Conservation (phyloP, 2,797 vertebrate genomes). For the Clarias laeviceps region DNA sequence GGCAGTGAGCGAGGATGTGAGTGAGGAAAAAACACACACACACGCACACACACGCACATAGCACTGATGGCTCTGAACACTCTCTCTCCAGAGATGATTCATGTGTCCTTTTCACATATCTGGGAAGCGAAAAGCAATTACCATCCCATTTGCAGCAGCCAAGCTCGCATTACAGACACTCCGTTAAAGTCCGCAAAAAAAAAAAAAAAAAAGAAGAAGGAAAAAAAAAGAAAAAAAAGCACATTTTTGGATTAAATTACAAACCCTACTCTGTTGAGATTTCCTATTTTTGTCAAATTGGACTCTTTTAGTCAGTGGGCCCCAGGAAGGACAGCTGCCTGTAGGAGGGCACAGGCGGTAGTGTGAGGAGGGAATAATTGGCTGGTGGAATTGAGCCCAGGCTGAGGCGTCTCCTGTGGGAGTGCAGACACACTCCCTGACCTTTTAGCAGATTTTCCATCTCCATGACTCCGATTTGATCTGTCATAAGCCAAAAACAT, state of each 20-base stretch:
- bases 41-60: slow-evolving; percentile 22
- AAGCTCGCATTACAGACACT: slow-evolving; percentile 58
- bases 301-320: slow-evolving; percentile 55
- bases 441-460: slow-evolving; percentile 54
- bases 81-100: slow-evolving; percentile 60
- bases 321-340: slow-evolving; percentile 60
- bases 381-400: slow-evolving; percentile 55
- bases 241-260: slow-evolving; percentile 63
- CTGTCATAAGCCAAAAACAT: slow-evolving; percentile 49
- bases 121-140: slow-evolving; percentile 57
- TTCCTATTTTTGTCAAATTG: slow-evolving; percentile 60
- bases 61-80: slow-evolving; percentile 58
- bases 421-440: slow-evolving; percentile 50
- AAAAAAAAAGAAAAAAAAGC: slow-evolving; percentile 51
- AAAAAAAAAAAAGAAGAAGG: slow-evolving; percentile 44
- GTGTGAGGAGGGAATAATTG: slow-evolving; percentile 53
- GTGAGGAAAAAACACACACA: slow-evolving; percentile 32
- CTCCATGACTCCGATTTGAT: slow-evolving; percentile 42
- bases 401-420: slow-evolving; percentile 51
- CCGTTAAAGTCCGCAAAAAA: slow-evolving; percentile 54
- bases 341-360: slow-evolving; percentile 53
- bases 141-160: slow-evolving; percentile 54
- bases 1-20: slow-evolving; percentile 61
- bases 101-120: slow-evolving; percentile 59
- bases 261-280: slow-evolving; percentile 60